phyloP scores from a whole-genome alignment of 2,797 vertebrate genomes.

The Hypotaenidia philippensis region DNA sequence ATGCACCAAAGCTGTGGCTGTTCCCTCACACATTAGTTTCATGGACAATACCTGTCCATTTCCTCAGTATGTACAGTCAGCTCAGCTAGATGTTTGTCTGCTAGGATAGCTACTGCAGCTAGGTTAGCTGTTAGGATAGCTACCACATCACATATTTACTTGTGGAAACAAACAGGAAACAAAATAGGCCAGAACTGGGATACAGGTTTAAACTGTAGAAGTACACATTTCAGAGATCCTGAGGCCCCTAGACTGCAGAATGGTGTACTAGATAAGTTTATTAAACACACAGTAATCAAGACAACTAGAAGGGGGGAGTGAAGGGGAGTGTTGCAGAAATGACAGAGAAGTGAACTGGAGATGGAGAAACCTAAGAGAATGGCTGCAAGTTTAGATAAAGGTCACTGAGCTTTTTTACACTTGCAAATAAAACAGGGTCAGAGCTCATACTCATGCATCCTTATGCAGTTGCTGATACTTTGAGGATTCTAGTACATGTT shows the following conservation, averaged over 20 bases:
- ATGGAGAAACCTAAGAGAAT: neutral
- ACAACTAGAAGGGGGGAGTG: neutral
- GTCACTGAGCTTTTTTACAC: neutral
- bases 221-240: neutral
- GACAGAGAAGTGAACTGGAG: neutral
- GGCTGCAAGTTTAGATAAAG: conserved; percentile 51
- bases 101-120: neutral
- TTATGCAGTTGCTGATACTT: conserved; percentile 21
- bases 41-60: neutral
- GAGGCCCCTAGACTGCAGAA: neutral
- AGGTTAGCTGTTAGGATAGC: neutral
- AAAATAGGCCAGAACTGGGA: neutral
- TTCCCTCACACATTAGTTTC: neutral
- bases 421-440: conserved; percentile 11
- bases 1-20: neutral
- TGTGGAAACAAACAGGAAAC: neutral
- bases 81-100: neutral
- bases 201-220: neutral
- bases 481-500: neutral
- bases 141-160: neutral
- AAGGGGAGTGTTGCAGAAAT: neutral
- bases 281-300: neutral
- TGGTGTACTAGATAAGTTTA: neutral
- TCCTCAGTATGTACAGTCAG: neutral
- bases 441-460: neutral